Percentiles rank a stretch among this genome's conserved stretches.
phyloP scores from a whole-genome alignment of 2,797 vertebrate genomes.

The Darevskia mixta region DNA sequence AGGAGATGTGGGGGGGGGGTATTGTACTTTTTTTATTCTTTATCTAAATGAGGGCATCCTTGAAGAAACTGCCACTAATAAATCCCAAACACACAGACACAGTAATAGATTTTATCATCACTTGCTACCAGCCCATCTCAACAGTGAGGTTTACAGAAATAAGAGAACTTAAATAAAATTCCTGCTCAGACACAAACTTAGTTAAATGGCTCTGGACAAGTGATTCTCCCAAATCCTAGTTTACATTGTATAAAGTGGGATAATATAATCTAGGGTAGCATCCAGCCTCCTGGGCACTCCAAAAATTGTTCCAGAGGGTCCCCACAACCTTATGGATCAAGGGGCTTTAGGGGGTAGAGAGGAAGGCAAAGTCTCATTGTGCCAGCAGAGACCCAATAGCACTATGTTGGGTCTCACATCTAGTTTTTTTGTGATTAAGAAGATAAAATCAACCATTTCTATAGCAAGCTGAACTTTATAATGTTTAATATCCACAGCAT shows the following conservation, averaged over 20 bases:
- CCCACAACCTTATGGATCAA: too few relatives aligned
- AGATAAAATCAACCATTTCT: background rate
- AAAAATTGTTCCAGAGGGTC: too few relatives aligned
- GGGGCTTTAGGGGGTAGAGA: too few relatives aligned
- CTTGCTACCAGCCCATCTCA: background rate
- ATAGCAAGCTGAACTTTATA: background rate
- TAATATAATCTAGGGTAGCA: background rate
- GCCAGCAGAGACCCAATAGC: too few relatives aligned
- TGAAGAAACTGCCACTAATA: background rate
- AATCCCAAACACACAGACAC: background rate
- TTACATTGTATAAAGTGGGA: background rate
- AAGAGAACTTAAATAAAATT: background rate
- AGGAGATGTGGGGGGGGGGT: background rate
- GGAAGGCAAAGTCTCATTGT: too few relatives aligned
- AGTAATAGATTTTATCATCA: background rate
- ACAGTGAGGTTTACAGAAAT: background rate
- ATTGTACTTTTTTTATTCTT: background rate
- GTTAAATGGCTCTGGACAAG: background rate
- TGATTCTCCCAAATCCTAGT: background rate
- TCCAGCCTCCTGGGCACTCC: background rate
- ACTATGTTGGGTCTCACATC: too few relatives aligned
- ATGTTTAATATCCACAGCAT: background rate
- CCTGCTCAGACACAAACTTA: background rate
- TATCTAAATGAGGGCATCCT: background rate
- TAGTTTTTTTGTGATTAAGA: background rate